Evolutionary conservation across 2,797 vertebrate genomes (phyloP).

Genomic region (Neosilurus mollespiculum): DNA sequence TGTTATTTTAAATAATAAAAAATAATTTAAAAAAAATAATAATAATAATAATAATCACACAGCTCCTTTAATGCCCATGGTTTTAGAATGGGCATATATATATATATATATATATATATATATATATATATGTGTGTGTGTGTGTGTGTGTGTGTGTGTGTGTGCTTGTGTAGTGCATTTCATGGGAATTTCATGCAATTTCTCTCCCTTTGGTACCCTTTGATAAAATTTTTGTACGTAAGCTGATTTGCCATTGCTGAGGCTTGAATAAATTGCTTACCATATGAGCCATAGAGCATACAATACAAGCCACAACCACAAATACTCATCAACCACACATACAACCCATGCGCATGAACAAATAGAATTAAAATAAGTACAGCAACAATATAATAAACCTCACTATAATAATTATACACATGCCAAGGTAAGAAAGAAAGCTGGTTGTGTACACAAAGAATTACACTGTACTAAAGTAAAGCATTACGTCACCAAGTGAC

Average conservation of each 20-base stretch:
- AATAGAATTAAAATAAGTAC: background rate
- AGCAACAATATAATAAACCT: background rate
- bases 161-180: too few species aligned
- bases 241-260: background rate
- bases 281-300: background rate
- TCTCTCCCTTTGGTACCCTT: background rate
- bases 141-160: too few species aligned
- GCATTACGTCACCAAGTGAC: slow-evolving; percentile 4
- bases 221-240: background rate
- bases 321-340: background rate
- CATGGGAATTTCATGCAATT: too few species aligned
- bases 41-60: too few species aligned
- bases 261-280: background rate
- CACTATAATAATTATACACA: background rate
- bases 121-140: too few species aligned
- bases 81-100: background rate
- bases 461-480: background rate
- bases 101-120: too few species aligned
- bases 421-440: background rate
- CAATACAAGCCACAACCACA: too few species aligned
- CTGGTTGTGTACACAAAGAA: background rate
- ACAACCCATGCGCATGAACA: background rate
- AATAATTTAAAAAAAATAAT: too few species aligned
- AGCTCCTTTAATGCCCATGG: background rate
- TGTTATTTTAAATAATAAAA: too few species aligned